phyloP scores from a whole-genome alignment of 2,113 vertebrate species.

The Pelusios castaneus region DNA sequence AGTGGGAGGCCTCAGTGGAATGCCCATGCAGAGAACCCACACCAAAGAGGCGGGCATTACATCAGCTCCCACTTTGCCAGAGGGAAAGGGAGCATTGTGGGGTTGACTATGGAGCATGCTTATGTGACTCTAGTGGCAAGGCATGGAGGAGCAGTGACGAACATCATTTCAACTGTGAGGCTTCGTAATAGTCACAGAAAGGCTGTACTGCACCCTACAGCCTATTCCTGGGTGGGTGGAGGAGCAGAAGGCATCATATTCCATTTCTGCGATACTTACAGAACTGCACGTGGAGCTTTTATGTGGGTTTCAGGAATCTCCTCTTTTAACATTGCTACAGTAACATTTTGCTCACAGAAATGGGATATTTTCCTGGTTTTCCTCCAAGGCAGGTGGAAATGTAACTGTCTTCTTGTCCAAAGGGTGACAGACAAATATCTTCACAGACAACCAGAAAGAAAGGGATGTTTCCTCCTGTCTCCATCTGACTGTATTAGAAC shows the following conservation, averaged over 20 bases:
- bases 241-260: neutral
- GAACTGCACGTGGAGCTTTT: neutral
- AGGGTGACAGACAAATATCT: neutral
- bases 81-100: neutral
- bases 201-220: neutral
- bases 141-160: too few relatives aligned
- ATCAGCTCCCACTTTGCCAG: neutral
- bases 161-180: neutral
- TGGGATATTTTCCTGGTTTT: neutral
- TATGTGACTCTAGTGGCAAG: neutral
- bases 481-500: neutral
- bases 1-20: rapidly evolving
- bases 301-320: neutral
- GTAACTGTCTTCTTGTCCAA: neutral
- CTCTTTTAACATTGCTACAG: neutral
- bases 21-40: neutral
- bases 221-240: neutral
- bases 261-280: neutral
- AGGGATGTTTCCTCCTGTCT: neutral
- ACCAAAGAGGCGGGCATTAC: rapidly evolving
- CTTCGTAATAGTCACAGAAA: rapidly evolving
- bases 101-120: rapidly evolving
- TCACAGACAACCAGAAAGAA: neutral
- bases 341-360: neutral
- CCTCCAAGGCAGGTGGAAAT: neutral